phyloP scores from a whole-genome alignment of 2,113 vertebrate genomes.

The Haemorhous mexicanus region DNA sequence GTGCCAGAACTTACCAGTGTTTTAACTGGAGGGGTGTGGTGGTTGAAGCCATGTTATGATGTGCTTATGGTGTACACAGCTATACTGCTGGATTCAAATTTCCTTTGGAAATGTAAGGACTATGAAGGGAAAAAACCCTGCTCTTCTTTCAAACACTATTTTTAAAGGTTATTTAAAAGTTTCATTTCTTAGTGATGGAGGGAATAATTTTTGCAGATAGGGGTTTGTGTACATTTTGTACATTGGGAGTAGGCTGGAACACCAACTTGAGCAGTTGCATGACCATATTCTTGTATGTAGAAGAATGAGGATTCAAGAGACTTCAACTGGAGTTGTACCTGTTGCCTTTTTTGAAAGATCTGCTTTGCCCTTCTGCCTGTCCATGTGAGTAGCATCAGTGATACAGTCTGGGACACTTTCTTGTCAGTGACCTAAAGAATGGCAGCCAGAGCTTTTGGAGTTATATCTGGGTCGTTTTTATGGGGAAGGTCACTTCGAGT shows the following conservation, averaged over 20 bases:
- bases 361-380: background rate
- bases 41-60: rapidly evolving
- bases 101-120: background rate
- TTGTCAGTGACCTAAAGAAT: background rate
- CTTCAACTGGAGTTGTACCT: background rate
- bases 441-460: background rate
- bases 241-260: background rate
- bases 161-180: background rate
- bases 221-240: background rate
- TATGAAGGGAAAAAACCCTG: background rate
- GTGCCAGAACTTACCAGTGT: background rate
- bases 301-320: background rate
- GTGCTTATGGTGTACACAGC: background rate
- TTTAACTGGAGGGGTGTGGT: background rate
- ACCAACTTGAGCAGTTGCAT: background rate
- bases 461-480: background rate
- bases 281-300: background rate
- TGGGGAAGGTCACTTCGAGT: background rate
- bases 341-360: background rate
- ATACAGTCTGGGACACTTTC: background rate
- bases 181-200: background rate
- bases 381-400: background rate
- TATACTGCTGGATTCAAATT: background rate
- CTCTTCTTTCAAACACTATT: background rate
- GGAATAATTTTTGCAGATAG: background rate